Evolutionary conservation across 2,113 vertebrate genomes (phyloP).

Genomic region (Pluvialis apricaria): DNA sequence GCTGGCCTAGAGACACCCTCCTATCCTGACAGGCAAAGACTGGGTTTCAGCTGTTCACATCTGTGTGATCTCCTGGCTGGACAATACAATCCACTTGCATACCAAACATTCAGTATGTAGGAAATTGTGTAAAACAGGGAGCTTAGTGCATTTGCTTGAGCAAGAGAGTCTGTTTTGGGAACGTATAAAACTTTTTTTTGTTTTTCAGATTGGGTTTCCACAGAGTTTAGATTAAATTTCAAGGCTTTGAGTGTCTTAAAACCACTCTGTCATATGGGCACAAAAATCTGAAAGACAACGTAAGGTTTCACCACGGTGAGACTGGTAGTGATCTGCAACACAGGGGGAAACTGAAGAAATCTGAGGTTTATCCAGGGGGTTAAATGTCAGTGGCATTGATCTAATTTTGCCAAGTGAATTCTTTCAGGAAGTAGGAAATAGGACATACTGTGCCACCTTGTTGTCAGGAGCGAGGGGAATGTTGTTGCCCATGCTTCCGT

Average conservation of each 20-base stretch:
- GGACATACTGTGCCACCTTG: not conserved
- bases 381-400: not conserved
- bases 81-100: not conserved
- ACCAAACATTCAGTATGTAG: not conserved
- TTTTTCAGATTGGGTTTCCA: not conserved
- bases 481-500: not conserved
- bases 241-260: not conserved
- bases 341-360: not conserved
- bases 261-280: fast-evolving
- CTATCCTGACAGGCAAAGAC: not conserved
- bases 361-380: not conserved
- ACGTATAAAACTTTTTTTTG: not conserved
- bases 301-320: not conserved
- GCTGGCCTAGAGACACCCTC: not conserved
- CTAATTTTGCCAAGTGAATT: not conserved
- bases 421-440: not conserved
- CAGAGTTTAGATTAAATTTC: not conserved
- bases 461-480: not conserved
- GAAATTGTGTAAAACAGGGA: not conserved
- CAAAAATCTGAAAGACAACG: not conserved
- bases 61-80: not conserved
- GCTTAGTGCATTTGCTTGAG: not conserved
- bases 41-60: not conserved
- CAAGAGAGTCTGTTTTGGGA: not conserved
- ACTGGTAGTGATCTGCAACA: not conserved